Evolutionary conservation across 1,140 invertebrate species (phyloP), one percentile per base, ranked within the genome.

Genomic region (Dreissena rostriformis): DNA sequence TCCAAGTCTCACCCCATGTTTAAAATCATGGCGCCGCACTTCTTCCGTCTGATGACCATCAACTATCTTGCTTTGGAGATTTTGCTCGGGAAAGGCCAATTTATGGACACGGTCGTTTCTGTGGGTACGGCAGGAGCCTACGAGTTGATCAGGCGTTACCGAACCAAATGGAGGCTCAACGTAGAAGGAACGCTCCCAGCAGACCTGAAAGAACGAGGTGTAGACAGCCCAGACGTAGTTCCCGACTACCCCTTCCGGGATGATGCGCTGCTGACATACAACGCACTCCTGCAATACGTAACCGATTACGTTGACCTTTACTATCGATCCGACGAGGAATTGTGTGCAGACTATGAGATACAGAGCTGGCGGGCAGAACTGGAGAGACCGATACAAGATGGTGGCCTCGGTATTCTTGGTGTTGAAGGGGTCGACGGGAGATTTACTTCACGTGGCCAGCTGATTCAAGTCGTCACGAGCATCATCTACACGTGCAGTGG

Each of bases 221-320:
- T 92, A 29, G 67, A 28, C 39, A 29, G 39, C 26, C 1, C 24
- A 28, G 71, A 90, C 11, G 82, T 92, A 51, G 76, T 94, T 10
- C 91, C 92, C 1, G 87, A 93, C 70, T 94, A 94, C 86, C 92
- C 92, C n/a, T 94, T 93, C 86, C 74, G 93, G 80, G 93, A 94
- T 86, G 93, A 94, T 87, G 91, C 91, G 12, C 26, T 92, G 12
- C 57, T 86, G 0, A 78, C 93, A 1, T 92, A 90, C 61, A 65
- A 89, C 28, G 86, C 85, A 28, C 92, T 94, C 39, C 61, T 88
- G 26, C 88, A 87, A 61, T 76, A 61, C 39, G 55, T 76, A 15
- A 55, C 14, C 4, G 28, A 15, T 10, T 52, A 74, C 51, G 52
- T 74, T 29, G 0, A 55, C n/a, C 71, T 51, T 6, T 51, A 74